A percentile compares a stretch with the other conserved stretches of the same genome.
These are phyloP conservation scores for Temnothorax curvispinosus DNA, from an alignment of 1,140 invertebrate species.

Conservation along the genomic window DNA sequence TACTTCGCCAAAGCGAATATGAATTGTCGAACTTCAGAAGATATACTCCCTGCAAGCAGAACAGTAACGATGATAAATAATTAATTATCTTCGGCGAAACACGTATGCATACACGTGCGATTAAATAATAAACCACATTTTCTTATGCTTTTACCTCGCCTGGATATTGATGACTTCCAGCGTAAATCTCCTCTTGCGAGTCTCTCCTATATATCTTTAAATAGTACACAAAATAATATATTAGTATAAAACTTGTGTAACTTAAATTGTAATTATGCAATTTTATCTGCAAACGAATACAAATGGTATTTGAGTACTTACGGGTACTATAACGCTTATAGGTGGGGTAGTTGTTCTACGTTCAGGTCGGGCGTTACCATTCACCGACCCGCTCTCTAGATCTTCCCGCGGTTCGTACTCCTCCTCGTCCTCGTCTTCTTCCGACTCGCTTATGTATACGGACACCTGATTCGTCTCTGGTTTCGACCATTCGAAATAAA, in stretches of 20 bases:
- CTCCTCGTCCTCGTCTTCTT: constrained; percentile 95
- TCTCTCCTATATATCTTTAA: constrained; percentile 98
- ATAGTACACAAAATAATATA: constrained; percentile 85
- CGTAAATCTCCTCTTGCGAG: constrained; percentile 98
- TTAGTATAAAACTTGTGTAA: background rate
- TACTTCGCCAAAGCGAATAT: constrained; percentile 99
- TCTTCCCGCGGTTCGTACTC: constrained; percentile 90
- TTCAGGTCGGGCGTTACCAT: constrained; percentile 75
- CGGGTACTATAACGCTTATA: constrained; percentile 84
- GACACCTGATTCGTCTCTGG: constrained; percentile 93
- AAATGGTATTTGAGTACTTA: constrained; percentile 69
- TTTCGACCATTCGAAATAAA: constrained; percentile 99
- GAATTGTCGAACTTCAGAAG: constrained; percentile 99
- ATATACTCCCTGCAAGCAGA: constrained; percentile 92
- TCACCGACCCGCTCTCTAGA: constrained; percentile 82
- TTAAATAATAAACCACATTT: background rate
- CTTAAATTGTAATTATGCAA: background rate
- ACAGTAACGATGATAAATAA: constrained; percentile 44
- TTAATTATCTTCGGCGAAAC: background rate
- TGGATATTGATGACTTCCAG: constrained; percentile 98
- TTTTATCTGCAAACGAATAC: background rate
- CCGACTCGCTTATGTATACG: constrained; percentile 96
- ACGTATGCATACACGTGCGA: background rate
- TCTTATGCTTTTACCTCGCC: constrained; percentile 88
- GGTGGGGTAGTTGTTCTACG: constrained; percentile 80